Conservation (phyloP, 2,113 vertebrate species). For the Prolemur simus region DNA sequence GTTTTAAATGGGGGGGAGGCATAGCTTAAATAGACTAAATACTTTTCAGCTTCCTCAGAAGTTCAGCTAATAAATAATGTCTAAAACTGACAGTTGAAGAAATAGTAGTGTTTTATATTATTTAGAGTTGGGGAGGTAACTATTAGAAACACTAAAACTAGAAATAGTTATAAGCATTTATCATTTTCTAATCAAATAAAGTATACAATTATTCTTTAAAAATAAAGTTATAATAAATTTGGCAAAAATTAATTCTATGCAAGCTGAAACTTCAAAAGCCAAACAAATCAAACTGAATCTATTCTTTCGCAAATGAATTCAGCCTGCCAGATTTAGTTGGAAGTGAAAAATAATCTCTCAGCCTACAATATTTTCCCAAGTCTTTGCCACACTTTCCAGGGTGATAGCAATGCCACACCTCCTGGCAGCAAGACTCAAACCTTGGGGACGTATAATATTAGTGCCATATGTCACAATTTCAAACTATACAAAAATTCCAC, state of each 20-base stretch:
- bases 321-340: slow-evolving; percentile 46
- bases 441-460: neutral
- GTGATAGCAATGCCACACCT: neutral
- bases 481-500: neutral
- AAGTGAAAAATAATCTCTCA: slow-evolving; percentile 52
- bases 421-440: neutral
- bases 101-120: neutral
- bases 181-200: slow-evolving; percentile 42
- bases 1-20: neutral
- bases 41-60: neutral
- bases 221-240: slow-evolving; percentile 45
- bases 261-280: slow-evolving; percentile 40
- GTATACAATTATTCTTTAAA: slow-evolving; percentile 1
- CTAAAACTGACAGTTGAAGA: slow-evolving; percentile 4
- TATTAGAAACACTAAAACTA: neutral
- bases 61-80: neutral
- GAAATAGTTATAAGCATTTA: slow-evolving; percentile 4
- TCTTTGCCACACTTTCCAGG: slow-evolving; percentile 24
- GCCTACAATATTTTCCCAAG: slow-evolving; percentile 32
- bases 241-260: slow-evolving; percentile 44
- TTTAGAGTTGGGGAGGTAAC: slow-evolving; percentile 5
- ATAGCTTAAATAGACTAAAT: neutral
- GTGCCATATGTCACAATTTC: slow-evolving; percentile 7
- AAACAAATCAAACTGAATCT: slow-evolving; percentile 22
- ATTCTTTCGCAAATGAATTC: slow-evolving; percentile 53